Percentiles rank a stretch among this genome's conserved stretches.
Conservation (phyloP, 2,113 vertebrate species). For the Rhea pennata region DNA sequence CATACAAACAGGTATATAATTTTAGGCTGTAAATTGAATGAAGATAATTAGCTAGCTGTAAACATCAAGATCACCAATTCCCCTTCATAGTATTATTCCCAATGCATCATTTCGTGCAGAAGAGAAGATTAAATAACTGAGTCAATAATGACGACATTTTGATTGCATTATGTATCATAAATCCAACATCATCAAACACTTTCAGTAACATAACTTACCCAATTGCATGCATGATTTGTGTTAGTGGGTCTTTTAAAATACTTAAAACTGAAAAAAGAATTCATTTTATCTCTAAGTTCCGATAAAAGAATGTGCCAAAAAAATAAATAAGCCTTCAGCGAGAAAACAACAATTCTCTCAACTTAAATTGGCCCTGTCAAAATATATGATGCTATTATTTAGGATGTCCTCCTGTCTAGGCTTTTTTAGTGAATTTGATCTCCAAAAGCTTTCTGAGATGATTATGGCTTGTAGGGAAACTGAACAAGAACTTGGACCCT, state of each 20-base stretch:
- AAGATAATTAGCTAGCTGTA: not conserved
- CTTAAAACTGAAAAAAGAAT: not conserved
- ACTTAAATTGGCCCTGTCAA: constrained; percentile 32
- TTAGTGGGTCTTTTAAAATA: not conserved
- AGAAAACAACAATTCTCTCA: constrained; percentile 35
- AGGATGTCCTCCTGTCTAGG: constrained; percentile 9
- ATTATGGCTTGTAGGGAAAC: constrained; percentile 37
- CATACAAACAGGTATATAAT: not conserved
- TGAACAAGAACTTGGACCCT: constrained; percentile 14
- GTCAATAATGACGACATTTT: not conserved
- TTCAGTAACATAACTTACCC: not conserved
- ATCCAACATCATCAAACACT: not conserved
- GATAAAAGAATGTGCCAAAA: not conserved
- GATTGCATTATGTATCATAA: not conserved
- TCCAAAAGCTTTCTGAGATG: constrained; percentile 41
- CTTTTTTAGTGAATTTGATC: not conserved
- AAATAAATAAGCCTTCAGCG: not conserved
- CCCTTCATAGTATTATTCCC: not conserved
- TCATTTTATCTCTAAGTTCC: not conserved
- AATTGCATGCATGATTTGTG: not conserved
- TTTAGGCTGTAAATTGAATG: not conserved
- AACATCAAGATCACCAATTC: not conserved
- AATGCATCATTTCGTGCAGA: not conserved
- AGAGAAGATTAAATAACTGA: not conserved
- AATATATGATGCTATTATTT: constrained; percentile 29